phyloP scores from a whole-genome alignment of 2,113 vertebrate genomes.

The Furnarius figulus region DNA sequence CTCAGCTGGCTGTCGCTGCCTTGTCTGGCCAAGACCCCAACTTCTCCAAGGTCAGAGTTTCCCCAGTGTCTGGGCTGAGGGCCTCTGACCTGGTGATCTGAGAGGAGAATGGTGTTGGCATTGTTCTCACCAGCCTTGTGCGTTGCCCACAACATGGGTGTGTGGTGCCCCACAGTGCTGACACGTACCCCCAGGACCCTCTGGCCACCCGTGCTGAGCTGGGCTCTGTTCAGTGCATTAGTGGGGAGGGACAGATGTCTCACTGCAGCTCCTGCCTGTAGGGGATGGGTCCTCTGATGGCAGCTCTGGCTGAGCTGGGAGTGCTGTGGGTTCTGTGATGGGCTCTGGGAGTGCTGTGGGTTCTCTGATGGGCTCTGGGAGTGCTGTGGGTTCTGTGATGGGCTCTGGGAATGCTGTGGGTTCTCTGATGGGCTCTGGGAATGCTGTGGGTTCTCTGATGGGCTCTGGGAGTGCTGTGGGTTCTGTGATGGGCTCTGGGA shows the following conservation, averaged over 20 bases:
- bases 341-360: background rate
- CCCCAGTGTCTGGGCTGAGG: no score
- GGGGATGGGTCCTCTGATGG: background rate
- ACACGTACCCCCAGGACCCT: accelerated
- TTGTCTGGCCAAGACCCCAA: background rate
- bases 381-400: accelerated
- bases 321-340: background rate
- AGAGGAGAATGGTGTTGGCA: background rate
- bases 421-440: accelerated
- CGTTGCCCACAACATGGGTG: no score
- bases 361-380: background rate
- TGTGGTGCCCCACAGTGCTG: accelerated
- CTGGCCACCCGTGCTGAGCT: background rate
- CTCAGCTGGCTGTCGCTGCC: background rate
- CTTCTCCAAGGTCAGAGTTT: background rate
- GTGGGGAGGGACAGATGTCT: background rate
- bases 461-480: background rate
- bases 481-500: accelerated
- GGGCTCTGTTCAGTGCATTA: accelerated
- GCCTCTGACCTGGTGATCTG: background rate
- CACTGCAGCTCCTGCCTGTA: background rate
- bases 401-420: background rate
- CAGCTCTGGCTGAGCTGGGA: background rate
- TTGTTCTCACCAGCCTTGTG: background rate
- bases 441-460: accelerated